Base-by-base conservation (phyloP, 2,797 vertebrate species). In the Agapornis canus region DNA sequence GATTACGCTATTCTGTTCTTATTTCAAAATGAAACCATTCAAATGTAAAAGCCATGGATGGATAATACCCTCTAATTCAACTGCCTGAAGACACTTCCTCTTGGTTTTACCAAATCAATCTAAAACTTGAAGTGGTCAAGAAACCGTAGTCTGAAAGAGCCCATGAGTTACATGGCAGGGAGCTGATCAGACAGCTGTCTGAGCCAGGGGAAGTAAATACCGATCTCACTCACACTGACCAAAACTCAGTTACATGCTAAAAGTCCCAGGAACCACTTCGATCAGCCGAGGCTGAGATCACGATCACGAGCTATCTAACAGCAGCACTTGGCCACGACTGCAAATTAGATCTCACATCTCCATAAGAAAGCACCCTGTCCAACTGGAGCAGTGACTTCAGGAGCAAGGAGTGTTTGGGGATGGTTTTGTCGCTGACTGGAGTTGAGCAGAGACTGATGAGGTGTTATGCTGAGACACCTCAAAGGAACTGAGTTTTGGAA, bases 401-500 rank as follows among this genome's bases (percentile, higher is more conserved):
- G 51, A 91, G 85, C 61, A 52, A 77, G 92, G 70, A 84, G 35
- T 25, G 71, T 61, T 75, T 65, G 77, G 48, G 60, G n/a, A 52
- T 52, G 81, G 26, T 19, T 85, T 75, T 81, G 81, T 85, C 82
- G 64, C 65, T 70, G 91, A 37, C 37, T 40, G 9, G 63, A 82
- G 68, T 3, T 92, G 80, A 88, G 52, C 37, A 69, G 82, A 88
- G 92, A 94, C 59, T 90, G 70, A 93, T 95, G 91, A 94, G 70
- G 91, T 94, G 95, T 70, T 86, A 64, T 3, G 40, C 77, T 86
- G 80, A 94, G 85, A 92, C 64, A 66, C 77, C 92, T 90, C 91
- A 66, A 84, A 90, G 70, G 72, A 92, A 31, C 77, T 49, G 85
- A 77, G 82, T 94, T 97, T 96, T 94, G 48, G 82, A 97, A 95